Evolutionary conservation across 2,113 vertebrate genomes (phyloP), one percentile per base, ranked within the genome.

Genomic region (Arothron firmamentum): DNA sequence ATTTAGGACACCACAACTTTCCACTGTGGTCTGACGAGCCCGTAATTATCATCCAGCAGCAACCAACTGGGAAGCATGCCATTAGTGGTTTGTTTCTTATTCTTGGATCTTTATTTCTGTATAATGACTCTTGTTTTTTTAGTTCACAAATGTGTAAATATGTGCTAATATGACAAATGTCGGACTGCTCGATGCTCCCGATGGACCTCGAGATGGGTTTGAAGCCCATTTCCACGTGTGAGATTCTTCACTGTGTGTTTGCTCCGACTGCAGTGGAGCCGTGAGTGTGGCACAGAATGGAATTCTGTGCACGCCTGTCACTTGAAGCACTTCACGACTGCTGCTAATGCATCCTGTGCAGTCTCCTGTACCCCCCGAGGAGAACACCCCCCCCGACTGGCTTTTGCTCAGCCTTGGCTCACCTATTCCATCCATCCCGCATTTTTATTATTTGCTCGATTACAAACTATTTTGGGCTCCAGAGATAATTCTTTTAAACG

Each of bases 331-430:
- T 81, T 71, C 73, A 72, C 76, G 67, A 86, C 75, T 72, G 61
- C 75, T 70, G 77, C 74, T 84, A 82, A 87, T 86, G 77, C 78
- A 79, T 67, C 66, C 68, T 67, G 62, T 47, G 51, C 63, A 61
- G 72, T 59, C 71, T 63, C 19, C 50, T 70, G 64, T 60, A 5
- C 58, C 57, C 72, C 87, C 78, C 2, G 59, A 79, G 78, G 81
- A 83, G 66, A 62, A 62, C 34, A 38, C 57, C 57, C 31, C 69
- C 67, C n/a, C 66, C 64, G 25, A 28, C 25, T 7, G 25, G 25
- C 25, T 28, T 28, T 28, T 28, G 25, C 25, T 28, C 25, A 28
- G 25, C 25, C 25, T 28, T 28, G 25, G 25, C 25, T 28, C 3
- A 28, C 25, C 25, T 28, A 5, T 28, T 28, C 25, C 25, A 28